These are phyloP conservation scores for Alligator sinensis DNA, from an alignment of 2,113 vertebrate species.

Conservation along the genomic window DNA sequence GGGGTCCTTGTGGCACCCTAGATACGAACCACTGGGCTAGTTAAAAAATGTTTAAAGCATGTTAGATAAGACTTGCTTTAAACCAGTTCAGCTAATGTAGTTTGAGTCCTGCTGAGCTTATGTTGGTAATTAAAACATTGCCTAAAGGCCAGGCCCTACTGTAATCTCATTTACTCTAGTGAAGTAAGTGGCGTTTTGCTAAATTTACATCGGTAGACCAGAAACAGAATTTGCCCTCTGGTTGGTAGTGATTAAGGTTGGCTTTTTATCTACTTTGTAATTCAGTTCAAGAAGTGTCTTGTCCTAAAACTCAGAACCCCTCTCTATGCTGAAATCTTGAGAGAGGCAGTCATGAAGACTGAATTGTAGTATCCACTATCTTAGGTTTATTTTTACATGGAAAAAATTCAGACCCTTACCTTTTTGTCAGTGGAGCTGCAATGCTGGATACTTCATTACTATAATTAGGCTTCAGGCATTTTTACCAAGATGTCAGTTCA, in stretches of 20 bases:
- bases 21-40: background rate
- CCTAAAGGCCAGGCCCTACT: too few species aligned
- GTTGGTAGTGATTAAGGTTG: background rate
- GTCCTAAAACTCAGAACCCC: background rate
- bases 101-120: background rate
- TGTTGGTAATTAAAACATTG: background rate
- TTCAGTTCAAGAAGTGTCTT: background rate
- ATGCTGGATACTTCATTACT: background rate
- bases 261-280: background rate
- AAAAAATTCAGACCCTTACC: background rate
- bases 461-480: background rate
- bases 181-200: background rate
- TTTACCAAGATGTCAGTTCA: background rate
- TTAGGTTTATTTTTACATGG: background rate
- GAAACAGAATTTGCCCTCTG: background rate
- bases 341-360: background rate
- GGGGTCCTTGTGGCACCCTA: too few species aligned
- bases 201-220: background rate
- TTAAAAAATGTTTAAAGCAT: background rate
- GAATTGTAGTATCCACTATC: background rate
- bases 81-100: accelerated
- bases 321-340: background rate
- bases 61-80: background rate
- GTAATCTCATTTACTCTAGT: background rate
- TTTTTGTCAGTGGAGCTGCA: background rate